Evolutionary conservation across 2,888 invertebrate genomes (phyloP).

Genomic region (Hyppa rectilinea): DNA sequence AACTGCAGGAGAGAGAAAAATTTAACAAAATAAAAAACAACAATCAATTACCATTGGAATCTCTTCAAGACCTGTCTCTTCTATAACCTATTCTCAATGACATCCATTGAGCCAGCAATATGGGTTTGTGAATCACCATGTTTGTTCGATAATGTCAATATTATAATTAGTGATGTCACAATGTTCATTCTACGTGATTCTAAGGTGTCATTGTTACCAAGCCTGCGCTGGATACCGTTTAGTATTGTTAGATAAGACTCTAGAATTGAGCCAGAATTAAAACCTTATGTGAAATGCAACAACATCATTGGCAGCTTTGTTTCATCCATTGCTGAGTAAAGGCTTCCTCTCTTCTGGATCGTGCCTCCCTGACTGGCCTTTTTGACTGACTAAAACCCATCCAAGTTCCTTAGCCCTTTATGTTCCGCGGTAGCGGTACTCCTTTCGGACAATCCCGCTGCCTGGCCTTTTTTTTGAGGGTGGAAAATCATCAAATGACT

Average conservation of each 20-base stretch:
- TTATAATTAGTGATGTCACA: constrained; percentile 71
- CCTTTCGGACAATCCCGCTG: too few relatives aligned
- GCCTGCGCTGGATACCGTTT: not conserved
- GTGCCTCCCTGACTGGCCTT: too few relatives aligned
- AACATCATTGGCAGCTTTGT: not conserved
- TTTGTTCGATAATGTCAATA: constrained; percentile 62
- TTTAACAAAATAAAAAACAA: constrained; percentile 15
- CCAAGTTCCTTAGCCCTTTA: too few relatives aligned
- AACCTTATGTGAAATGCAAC: not conserved
- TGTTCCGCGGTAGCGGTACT: too few relatives aligned
- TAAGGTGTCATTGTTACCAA: constrained; percentile 51
- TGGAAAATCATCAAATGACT: too few relatives aligned
- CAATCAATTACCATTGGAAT: constrained; percentile 26
- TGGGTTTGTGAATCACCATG: constrained; percentile 63
- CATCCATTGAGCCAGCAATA: constrained; percentile 37
- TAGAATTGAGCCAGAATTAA: not conserved
- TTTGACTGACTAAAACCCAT: too few relatives aligned
- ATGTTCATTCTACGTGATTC: constrained; percentile 24
- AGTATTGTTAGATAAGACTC: constrained; percentile 16
- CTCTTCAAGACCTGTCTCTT: constrained; percentile 22
- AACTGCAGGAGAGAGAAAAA: not conserved
- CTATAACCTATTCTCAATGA: constrained; percentile 31
- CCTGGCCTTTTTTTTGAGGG: too few relatives aligned
- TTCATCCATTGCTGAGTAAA: not conserved
- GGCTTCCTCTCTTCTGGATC: too few relatives aligned